These are phyloP conservation scores for Macquaria ambigua DNA, from an alignment of 2,113 vertebrate genomes.

Conservation along the genomic window DNA sequence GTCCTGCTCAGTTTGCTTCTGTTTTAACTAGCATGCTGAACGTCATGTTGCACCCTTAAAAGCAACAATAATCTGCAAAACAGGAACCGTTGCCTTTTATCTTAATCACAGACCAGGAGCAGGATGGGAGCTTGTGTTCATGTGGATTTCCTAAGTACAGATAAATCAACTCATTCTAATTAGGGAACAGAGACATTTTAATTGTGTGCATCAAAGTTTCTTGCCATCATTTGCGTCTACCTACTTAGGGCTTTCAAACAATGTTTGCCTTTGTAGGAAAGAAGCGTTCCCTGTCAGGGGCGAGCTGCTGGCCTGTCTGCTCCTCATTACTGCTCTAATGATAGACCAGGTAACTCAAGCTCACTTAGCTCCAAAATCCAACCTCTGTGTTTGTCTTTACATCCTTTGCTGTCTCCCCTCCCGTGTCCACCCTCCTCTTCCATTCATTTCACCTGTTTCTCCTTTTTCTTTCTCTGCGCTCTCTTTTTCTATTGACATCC, in stretches of 20 bases:
- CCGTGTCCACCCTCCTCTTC: background rate
- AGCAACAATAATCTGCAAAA: constrained; percentile 1
- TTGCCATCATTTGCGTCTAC: background rate
- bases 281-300: background rate
- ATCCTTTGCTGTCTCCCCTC: background rate
- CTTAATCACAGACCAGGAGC: background rate
- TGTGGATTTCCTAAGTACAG: background rate
- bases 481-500: background rate
- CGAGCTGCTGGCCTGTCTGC: constrained; percentile 19
- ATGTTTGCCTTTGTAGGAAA: constrained; percentile 33
- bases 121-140: background rate
- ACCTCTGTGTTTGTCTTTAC: constrained; percentile 9
- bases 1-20: background rate
- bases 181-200: constrained; percentile 6
- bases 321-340: constrained; percentile 49
- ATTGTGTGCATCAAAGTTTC: constrained; percentile 17
- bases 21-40: background rate
- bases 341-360: constrained; percentile 46
- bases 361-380: constrained; percentile 3
- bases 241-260: constrained; percentile 22
- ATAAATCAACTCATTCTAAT: constrained; percentile 27
- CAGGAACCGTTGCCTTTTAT: background rate
- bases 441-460: background rate
- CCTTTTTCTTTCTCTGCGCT: background rate
- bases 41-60: background rate